Evolutionary conservation across 2,797 vertebrate genomes (phyloP), one percentile per base, ranked within the genome.

Genomic region (Mastacembelus armatus): DNA sequence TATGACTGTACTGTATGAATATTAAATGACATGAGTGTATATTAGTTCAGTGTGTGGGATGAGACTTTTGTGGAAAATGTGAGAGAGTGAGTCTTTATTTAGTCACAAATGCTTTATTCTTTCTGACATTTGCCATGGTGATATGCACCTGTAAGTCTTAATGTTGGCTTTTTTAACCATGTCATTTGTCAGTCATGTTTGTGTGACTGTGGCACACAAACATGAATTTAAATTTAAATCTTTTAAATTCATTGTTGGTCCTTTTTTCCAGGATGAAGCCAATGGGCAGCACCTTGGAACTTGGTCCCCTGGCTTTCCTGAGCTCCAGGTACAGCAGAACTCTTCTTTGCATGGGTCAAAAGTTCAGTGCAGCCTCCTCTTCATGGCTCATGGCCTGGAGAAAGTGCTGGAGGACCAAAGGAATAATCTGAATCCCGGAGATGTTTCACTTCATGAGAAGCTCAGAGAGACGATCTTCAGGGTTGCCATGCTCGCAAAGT

Each of bases 321-420:
- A 81, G 33, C 80, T 88, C 16, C 10, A 59, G 10, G 36, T 75
- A 30, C 22, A 80, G 2, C 2, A 14, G 0, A 47, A 68, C 35
- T 7, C 42, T 1, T 1, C 76, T 21, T 4, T 39, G 0, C 1
- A 15, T 1, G 7, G 29, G 4, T 1, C 60, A 7, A 9, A 66
- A 0, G 80, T 82, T 12, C 68, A 68, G 24, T 93, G 91, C 26
- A 70, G 85, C 63, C 70, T 93, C 16, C 1, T 10, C 10, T 94
- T 88, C 68, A 85, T 91, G 69, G 2, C 0, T 10, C 1, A 60
- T 1, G 86, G 84, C 16, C 65, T 93, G 55, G 0, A 36, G 1
- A 11, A 65, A 10, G 36, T 89, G 60, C 50, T 81, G 21, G 29
- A 73, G 12, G 86, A 91, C 60, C 91, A 91, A 71, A 22, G 1